Evolutionary conservation across 35 echinoderm and acorn worm species (phyloP), one percentile per base, ranked within the genome.

Genomic region (Apostichopus japonicus): DNA sequence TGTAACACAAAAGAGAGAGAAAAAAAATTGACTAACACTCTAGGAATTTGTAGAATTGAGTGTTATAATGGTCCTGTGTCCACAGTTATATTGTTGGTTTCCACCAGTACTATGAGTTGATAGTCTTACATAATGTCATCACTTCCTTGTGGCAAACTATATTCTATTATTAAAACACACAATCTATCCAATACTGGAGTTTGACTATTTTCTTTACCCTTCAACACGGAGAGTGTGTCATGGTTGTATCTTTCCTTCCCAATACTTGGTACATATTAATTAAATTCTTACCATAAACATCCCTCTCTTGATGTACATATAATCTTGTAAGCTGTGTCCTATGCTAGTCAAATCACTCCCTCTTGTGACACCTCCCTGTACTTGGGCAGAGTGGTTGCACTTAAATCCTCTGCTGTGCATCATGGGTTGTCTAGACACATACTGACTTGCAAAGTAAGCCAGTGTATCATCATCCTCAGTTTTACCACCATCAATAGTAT

Each of bases 311-410:
- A 93, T 53, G 83, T 99, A 99, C 76, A 99, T 81, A 70, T 93
- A 99, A 84, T 99, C 97, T 77, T 96, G 97, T 5, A 99, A 59
- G 16, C 95, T 95, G 83, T 96, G 88, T 53, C 33, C 63, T 4
- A 61, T 92, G 5, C 44, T 73, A 6, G 77, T 86, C 79, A 94
- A 92, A 22, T 99, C 89, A 23, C 55, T 76, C 7, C 97, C 95
- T 77, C 88, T 91, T 0, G 71, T 77, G 4, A 93, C 59, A 62
- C 93, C 95, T 19, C 55, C 90, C 53, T 79, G 54, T 15, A 87
- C 96, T n/a, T 53, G 71, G 55, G 63, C 70, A n/a, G 83, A 57
- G 15, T 82, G 91, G 52, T 92, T 67, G 86, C 97, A 99, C 62
- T 10, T 63, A 78, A 61, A 81, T 55, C 89, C 93, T 53, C 22